Percentiles rank a stretch among this genome's conserved stretches.
Evolutionary conservation across 2,113 vertebrate genomes (phyloP).

Genomic region (Esox niger): DNA sequence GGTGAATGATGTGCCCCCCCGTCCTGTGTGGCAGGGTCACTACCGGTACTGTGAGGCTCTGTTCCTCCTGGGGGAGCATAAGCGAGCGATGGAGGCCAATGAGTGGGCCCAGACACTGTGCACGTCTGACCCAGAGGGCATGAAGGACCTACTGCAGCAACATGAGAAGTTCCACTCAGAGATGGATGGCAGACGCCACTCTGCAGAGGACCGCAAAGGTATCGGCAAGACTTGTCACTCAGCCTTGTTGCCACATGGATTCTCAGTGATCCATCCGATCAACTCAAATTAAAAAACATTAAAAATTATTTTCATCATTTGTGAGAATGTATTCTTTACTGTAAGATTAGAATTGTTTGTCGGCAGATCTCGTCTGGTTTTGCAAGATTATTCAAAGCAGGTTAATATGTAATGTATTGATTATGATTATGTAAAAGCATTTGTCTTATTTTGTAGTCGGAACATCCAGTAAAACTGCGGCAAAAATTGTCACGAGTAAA

Average conservation of each 20-base stretch:
- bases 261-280: too few species aligned
- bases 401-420: background rate
- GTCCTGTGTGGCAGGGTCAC: slow-evolving; percentile 78
- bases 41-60: slow-evolving; percentile 90
- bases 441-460: background rate
- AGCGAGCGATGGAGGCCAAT: slow-evolving; percentile 80
- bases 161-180: slow-evolving; percentile 58
- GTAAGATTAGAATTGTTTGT: too few species aligned
- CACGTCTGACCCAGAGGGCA: slow-evolving; percentile 62
- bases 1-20: background rate
- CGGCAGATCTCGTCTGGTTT: background rate
- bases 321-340: too few species aligned
- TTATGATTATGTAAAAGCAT: background rate
- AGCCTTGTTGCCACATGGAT: too few species aligned
- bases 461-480: background rate
- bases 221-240: background rate
- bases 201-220: slow-evolving; percentile 51
- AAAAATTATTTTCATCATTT: too few species aligned
- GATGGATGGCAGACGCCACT: slow-evolving; percentile 33
- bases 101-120: slow-evolving; percentile 74
- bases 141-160: slow-evolving; percentile 80
- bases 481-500: background rate
- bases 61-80: slow-evolving; percentile 70
- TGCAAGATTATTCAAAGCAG: background rate
- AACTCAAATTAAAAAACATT: too few species aligned